Base-by-base conservation (phyloP, 2,113 vertebrate genomes). In the Pteruthius melanotis region DNA sequence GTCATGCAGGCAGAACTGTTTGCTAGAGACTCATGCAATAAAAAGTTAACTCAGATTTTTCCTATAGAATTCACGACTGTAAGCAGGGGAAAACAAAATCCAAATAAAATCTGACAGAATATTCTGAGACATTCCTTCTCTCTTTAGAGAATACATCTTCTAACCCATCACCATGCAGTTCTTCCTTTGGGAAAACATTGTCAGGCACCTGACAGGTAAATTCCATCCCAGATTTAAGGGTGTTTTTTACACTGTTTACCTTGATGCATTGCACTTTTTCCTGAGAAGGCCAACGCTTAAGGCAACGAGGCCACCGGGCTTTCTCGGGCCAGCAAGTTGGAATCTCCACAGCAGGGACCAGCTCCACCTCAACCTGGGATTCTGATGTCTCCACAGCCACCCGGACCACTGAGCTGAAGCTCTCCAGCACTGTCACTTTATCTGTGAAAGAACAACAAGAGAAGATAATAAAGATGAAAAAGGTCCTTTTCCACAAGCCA, bases 311-410 rank as follows among this genome's bases (percentile, higher is more conserved):
- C 98, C 98, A 98, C 13, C 39, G 96, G 70, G 98, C 97, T 90
- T 97, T 98, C 92, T 97, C 90, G 0, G 98, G 97, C 98, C 98
- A 98, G 95, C 93, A 93, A 19, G 97, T 98, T 89, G 98, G 98
- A 71, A 98, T 97, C 94, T 99, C 98, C 83, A 98, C 95, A 3
- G 97, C 63, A 13, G 98, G 98, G 28, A 95, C 97, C 89, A 99
- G 95, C 83, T 98, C 98, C n/a, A 98, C 96, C 49, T 99, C 98
- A 4, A 98, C 97, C n/a, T 92, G 98, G 44, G 87, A 94, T 35
- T 91, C 63, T 11, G 98, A 95, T 1, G 98, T 99, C 97, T 98
- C 98, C 96, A 99, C 90, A 39, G 98, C 98, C 87, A 98, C 94
- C 26, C 95, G 93, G 13, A 98, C 97, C 21, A 96, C 90, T 9